A percentile compares a stretch with the other conserved stretches of the same genome.
These are phyloP conservation scores for Lepeophtheirus salmonis DNA, from an alignment of 1,140 invertebrate species.

Conservation along the genomic window DNA sequence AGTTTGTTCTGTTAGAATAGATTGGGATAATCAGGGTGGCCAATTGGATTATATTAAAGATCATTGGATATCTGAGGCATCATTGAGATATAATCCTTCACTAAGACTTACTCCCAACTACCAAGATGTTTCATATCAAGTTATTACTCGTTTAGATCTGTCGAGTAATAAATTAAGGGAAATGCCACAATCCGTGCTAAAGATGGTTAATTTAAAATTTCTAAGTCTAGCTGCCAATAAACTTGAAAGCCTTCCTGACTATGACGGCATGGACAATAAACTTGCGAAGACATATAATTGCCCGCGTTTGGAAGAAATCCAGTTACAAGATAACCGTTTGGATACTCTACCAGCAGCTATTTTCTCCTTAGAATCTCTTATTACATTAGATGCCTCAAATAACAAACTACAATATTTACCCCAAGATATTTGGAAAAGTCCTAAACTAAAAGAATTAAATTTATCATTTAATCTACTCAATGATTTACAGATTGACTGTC, in stretches of 20 bases:
- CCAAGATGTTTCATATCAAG: slow-evolving; percentile 52
- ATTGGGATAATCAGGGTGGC: slow-evolving; percentile 73
- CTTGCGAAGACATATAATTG: slow-evolving; percentile 22
- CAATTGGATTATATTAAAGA: slow-evolving; percentile 36
- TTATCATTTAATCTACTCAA: slow-evolving; percentile 73
- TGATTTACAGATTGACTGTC: too few relatives aligned
- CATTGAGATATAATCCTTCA: slow-evolving; percentile 60
- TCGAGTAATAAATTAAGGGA: slow-evolving; percentile 67
- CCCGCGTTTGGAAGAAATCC: slow-evolving; percentile 66
- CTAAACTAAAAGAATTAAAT: slow-evolving; percentile 71
- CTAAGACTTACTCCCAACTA: slow-evolving; percentile 47
- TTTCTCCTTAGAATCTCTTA: slow-evolving; percentile 54
- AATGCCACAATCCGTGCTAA: slow-evolving; percentile 61
- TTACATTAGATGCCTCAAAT: slow-evolving; percentile 70
- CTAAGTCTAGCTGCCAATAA: slow-evolving; percentile 73
- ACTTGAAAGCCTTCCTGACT: slow-evolving; percentile 45
- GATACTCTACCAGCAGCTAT: slow-evolving; percentile 55
- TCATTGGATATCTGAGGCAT: slow-evolving; percentile 64
- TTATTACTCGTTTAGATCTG: slow-evolving; percentile 81
- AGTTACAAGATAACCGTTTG: slow-evolving; percentile 67
- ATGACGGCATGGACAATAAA: slow-evolving; percentile 21
- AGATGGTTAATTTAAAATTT: slow-evolving; percentile 53
- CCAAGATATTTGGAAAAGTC: slow-evolving; percentile 68
- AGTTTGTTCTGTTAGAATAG: slow-evolving; percentile 67
- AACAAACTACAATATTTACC: slow-evolving; percentile 77